Percentiles rank a stretch among this genome's conserved stretches.
Evolutionary conservation across 2,888 invertebrate genomes (phyloP).

Genomic region (Eulithis testata): DNA sequence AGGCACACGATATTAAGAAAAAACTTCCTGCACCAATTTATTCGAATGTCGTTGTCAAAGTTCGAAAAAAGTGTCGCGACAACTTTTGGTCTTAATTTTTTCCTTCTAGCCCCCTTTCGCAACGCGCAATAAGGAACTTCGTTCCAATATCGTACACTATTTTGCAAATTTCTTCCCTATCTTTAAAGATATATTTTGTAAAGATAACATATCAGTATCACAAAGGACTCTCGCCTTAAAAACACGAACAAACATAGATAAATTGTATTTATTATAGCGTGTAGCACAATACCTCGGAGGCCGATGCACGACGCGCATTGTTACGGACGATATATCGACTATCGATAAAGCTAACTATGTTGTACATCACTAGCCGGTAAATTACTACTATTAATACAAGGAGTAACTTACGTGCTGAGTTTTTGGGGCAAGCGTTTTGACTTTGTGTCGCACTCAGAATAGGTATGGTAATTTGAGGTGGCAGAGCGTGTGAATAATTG

Average conservation of each 20-base stretch:
- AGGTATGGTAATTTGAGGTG: too few species aligned
- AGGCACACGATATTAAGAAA: too few species aligned
- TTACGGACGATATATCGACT: slow-evolving; percentile 34
- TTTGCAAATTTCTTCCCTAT: background rate
- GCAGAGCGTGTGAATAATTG: too few species aligned
- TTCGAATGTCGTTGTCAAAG: too few species aligned
- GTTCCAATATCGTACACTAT: too few species aligned
- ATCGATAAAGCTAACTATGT: slow-evolving; percentile 33
- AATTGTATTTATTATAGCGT: slow-evolving; percentile 33
- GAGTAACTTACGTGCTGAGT: background rate
- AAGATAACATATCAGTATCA: background rate
- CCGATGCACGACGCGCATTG: slow-evolving; percentile 32
- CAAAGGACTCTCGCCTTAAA: background rate
- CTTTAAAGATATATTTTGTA: background rate
- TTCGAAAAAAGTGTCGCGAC: too few species aligned
- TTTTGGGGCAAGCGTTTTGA: background rate
- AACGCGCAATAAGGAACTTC: too few species aligned
- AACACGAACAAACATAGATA: slow-evolving; percentile 25
- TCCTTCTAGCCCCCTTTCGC: too few species aligned
- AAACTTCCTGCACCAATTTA: too few species aligned
- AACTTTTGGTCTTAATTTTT: too few species aligned
- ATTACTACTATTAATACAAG: slow-evolving; percentile 11
- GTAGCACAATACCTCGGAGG: slow-evolving; percentile 29
- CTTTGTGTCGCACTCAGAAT: too few species aligned
- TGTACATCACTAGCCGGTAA: slow-evolving; percentile 33